phyloP scores from a whole-genome alignment of 2,113 vertebrate genomes.

The Sphaerodactylus townsendi region DNA sequence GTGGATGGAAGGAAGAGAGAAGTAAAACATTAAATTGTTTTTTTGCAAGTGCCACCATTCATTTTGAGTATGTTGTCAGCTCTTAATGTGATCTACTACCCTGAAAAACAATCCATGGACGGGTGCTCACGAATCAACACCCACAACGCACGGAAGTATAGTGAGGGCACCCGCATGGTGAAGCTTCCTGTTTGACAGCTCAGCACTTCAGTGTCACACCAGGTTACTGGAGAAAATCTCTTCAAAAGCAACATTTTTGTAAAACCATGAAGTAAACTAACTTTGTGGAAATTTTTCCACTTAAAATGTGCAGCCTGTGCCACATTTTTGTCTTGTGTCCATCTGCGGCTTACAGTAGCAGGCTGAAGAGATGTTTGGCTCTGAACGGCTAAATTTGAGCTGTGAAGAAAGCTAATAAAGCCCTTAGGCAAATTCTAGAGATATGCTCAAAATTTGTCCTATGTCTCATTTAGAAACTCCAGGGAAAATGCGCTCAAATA shows the following conservation, averaged over 20 bases:
- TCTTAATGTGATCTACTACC: neutral
- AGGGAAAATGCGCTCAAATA: too few species aligned
- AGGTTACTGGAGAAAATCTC: neutral
- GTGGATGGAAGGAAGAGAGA: constrained; percentile 11
- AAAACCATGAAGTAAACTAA: neutral
- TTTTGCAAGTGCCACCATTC: neutral
- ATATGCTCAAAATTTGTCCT: too few species aligned
- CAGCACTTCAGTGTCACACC: neutral
- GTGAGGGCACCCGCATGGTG: neutral
- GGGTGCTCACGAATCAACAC: neutral
- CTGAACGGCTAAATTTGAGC: too few species aligned
- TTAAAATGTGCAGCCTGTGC: too few species aligned
- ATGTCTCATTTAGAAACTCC: too few species aligned
- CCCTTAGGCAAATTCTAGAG: too few species aligned
- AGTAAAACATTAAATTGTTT: constrained; percentile 1
- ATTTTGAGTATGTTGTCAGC: neutral
- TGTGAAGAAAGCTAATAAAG: too few species aligned
- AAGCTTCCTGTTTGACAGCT: neutral
- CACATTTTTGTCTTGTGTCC: too few species aligned
- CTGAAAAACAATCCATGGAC: neutral
- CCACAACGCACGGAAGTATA: neutral
- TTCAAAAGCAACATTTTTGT: neutral
- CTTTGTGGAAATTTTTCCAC: neutral
- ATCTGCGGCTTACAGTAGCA: too few species aligned
- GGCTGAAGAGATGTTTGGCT: too few species aligned